Percentiles rank a stretch among this genome's conserved stretches.
Evolutionary conservation across 1,140 invertebrate genomes (phyloP).

Genomic region (Cherax destructor): DNA sequence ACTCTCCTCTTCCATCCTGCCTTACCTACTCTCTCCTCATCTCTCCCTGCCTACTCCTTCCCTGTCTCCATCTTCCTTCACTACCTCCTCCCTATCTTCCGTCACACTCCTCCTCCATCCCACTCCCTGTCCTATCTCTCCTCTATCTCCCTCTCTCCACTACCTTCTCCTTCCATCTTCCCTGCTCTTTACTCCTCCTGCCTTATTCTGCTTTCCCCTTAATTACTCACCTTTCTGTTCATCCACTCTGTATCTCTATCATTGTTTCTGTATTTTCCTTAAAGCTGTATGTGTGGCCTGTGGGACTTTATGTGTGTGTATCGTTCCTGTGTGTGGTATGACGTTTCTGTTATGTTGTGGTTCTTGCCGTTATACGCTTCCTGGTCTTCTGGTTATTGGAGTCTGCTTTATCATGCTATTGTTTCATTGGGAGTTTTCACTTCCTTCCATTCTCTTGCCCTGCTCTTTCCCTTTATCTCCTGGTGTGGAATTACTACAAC

Average conservation of each 20-base stretch:
- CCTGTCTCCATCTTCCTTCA: no score
- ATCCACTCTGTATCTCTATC: neutral
- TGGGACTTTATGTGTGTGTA: no score
- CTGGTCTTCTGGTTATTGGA: no score
- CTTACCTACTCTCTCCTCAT: no score
- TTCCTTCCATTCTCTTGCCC: no score
- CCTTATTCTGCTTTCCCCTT: neutral
- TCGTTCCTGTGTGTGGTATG: no score
- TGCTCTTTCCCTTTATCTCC: neutral
- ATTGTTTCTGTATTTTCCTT: neutral
- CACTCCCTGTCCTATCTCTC: neutral
- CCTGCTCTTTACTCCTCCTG: neutral
- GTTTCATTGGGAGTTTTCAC: neutral
- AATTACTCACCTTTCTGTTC: neutral
- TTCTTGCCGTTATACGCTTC: neutral
- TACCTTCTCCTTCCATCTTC: neutral
- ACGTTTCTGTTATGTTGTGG: no score
- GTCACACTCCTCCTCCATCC: no score
- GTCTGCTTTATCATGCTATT: neutral
- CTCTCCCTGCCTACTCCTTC: no score
- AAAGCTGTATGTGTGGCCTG: no score
- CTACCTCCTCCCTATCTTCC: no score
- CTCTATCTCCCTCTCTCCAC: conserved; percentile 33
- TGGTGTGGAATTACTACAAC: neutral
- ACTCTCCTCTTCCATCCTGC: no score